phyloP scores from a whole-genome alignment of 2,888 invertebrate genomes.

The Troglohyphantes excavatus region DNA sequence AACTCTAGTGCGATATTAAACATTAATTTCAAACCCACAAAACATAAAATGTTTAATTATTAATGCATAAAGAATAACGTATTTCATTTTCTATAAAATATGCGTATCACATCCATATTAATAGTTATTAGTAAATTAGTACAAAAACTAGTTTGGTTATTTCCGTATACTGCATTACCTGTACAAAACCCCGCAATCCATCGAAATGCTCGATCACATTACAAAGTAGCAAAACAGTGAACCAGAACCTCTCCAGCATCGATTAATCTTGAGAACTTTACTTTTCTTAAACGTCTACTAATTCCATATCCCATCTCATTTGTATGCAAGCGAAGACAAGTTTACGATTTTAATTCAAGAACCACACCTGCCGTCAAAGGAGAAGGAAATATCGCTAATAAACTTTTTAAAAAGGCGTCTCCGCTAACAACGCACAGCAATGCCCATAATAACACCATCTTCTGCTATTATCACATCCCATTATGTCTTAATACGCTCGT shows the following conservation, averaged over 20 bases:
- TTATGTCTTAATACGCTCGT: slow-evolving; percentile 43
- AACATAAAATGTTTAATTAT: too few relatives aligned
- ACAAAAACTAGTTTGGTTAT: too few relatives aligned
- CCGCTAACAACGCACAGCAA: slow-evolving; percentile 2
- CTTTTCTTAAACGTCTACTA: slow-evolving; percentile 38
- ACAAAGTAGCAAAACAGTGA: slow-evolving; percentile 33
- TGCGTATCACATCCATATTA: too few relatives aligned
- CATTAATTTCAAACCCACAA: too few relatives aligned
- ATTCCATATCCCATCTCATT: slow-evolving; percentile 51
- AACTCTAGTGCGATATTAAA: too few relatives aligned
- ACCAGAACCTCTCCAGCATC: slow-evolving; percentile 10
- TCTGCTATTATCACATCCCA: slow-evolving; percentile 19
- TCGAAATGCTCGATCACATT: background rate
- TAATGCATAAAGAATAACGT: too few relatives aligned
- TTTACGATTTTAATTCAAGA: slow-evolving; percentile 44
- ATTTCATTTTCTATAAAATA: too few relatives aligned
- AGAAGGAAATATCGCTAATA: slow-evolving; percentile 15
- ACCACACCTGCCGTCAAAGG: slow-evolving; percentile 58
- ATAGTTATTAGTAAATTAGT: too few relatives aligned
- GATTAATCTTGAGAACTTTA: slow-evolving; percentile 24
- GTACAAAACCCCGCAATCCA: too few relatives aligned
- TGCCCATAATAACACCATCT: slow-evolving; percentile 46
- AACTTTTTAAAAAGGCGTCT: slow-evolving; percentile 54
- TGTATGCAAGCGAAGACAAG: slow-evolving; percentile 46
- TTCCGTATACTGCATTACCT: too few relatives aligned